Evolutionary conservation across 2,797 vertebrate genomes (phyloP), one percentile per base, ranked within the genome.

Genomic region (Merluccius polli): DNA sequence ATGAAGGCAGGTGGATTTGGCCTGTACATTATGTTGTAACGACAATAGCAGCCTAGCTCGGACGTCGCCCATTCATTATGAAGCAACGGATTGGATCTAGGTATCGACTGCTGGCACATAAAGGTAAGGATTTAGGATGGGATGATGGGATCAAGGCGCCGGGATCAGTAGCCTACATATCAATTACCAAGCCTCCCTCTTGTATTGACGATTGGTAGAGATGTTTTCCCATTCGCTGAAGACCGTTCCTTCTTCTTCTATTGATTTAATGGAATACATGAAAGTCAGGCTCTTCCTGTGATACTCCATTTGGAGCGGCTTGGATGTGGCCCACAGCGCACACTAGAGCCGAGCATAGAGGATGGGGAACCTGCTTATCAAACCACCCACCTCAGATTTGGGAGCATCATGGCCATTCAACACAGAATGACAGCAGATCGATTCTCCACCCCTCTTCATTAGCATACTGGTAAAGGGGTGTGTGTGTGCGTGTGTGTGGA

Each of bases 361-460:
- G 21, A 48, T 12, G 59, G 1, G 59, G 24, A 9, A 11, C 24
- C 44, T 59, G 79, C 81, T 68, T 76, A 81, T 87, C 87, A 85
- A 88, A 89, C 84, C 70, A 33, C 16, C 77, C 72, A 74, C 73
- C 83, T 83, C 73, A 77, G 81, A 83, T 79, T 79, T 79, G 74
- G 27, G 33, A 73, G 71, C 81, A 78, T 79, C 72, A 29, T 74
- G 24, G 41, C 2, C 44, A 76, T 71, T 80, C 63, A 76, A 75
- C 72, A 72, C 78, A 82, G 24, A 65, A 65, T 32, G 70, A 79
- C 73, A 21, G 24, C 68, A 70, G 78, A 83, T 81, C 77, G 74
- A 83, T 88, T 87, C 76, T 77, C 78, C 75, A 82, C 41, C 77
- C 79, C 78, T 77, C 36, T 72, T 75, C 69, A 84, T 83, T 87